Evolutionary conservation across 64 coral and sea anemone species (phyloP).

Genomic region (Actinia tenebrosa): DNA sequence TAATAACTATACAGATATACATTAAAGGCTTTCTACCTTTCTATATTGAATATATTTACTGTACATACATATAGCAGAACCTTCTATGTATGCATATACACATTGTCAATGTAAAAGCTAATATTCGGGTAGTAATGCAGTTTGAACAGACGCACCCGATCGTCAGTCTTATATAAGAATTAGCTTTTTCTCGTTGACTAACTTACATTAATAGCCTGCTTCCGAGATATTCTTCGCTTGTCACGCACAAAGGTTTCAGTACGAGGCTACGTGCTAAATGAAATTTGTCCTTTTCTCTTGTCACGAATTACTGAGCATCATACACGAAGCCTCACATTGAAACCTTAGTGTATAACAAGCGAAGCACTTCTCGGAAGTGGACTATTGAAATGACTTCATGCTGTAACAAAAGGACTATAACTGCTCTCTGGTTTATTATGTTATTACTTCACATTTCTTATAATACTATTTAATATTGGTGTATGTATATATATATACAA

Average conservation of each 20-base stretch:
- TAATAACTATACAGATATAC: neutral
- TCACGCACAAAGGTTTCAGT: too few relatives aligned
- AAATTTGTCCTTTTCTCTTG: too few relatives aligned
- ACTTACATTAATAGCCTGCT: too few relatives aligned
- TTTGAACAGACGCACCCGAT: too few relatives aligned
- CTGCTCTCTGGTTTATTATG: slow-evolving; percentile 7
- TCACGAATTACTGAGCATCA: too few relatives aligned
- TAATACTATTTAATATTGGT: slow-evolving; percentile 12
- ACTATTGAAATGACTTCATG: neutral
- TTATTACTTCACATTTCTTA: slow-evolving; percentile 1
- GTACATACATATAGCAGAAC: slow-evolving; percentile 6
- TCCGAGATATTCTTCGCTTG: too few relatives aligned
- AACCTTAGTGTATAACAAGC: too few relatives aligned
- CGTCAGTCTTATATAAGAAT: too few relatives aligned
- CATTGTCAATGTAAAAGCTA: neutral
- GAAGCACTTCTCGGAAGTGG: too few relatives aligned
- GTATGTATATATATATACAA: neutral
- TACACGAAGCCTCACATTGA: too few relatives aligned
- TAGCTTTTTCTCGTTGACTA: too few relatives aligned
- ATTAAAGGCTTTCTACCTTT: slow-evolving; percentile 12
- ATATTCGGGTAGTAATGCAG: neutral
- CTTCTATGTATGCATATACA: neutral
- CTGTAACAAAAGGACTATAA: neutral
- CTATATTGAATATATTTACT: slow-evolving; percentile 8
- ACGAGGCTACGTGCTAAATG: too few relatives aligned